phyloP scores from a whole-genome alignment of 2,113 vertebrate species.

The Tichodroma muraria region DNA sequence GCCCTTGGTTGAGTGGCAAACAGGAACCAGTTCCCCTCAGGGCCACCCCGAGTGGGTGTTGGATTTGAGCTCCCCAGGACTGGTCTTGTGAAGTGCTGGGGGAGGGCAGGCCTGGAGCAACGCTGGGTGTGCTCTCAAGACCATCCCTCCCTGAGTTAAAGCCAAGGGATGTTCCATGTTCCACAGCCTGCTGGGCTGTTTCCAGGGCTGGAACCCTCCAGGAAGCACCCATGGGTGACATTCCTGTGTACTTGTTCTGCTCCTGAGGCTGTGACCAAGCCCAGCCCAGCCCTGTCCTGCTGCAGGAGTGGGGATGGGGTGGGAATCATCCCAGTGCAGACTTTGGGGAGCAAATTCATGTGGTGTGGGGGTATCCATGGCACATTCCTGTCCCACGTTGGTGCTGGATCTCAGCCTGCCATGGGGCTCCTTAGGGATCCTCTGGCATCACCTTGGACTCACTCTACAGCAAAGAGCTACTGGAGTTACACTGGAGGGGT shows the following conservation, averaged over 20 bases:
- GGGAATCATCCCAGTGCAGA: background rate
- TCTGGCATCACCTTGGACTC: background rate
- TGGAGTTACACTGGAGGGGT: background rate
- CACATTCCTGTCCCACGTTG: background rate
- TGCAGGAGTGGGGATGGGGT: background rate
- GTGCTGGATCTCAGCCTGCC: background rate
- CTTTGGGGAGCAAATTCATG: background rate
- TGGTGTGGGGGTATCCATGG: background rate
- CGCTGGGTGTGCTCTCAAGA: background rate
- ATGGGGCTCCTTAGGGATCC: accelerated
- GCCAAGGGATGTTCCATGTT: background rate
- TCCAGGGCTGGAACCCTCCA: background rate
- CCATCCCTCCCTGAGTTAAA: background rate
- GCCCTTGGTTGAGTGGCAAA: background rate
- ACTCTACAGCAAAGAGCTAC: background rate
- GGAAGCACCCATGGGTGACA: background rate
- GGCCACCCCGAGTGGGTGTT: accelerated
- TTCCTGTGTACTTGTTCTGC: background rate
- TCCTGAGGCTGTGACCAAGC: background rate
- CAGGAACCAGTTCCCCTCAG: background rate
- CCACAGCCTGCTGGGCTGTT: background rate
- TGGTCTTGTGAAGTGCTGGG: background rate
- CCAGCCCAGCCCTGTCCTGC: background rate
- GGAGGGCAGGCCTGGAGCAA: background rate
- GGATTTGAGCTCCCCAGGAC: background rate